Evolutionary conservation across 2,888 invertebrate species (phyloP).

Genomic region (Leucophora obtusa): DNA sequence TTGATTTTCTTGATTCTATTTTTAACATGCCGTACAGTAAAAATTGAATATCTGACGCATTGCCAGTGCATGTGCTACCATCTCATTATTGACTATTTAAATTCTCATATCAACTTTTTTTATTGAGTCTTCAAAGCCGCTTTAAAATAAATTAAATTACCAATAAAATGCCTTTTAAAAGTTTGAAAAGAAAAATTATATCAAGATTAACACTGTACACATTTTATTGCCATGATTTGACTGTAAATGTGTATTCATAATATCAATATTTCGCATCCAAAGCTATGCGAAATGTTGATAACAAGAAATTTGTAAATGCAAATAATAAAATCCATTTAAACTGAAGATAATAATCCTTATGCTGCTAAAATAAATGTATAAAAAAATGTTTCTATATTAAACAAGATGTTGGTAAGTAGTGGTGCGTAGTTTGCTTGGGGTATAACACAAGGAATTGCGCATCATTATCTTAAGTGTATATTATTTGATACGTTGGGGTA

Average conservation of each 20-base stretch:
- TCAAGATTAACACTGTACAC: too few relatives aligned
- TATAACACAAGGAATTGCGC: neutral
- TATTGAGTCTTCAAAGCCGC: too few relatives aligned
- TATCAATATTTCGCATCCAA: neutral
- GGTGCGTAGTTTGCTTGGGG: neutral
- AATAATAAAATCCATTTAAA: neutral
- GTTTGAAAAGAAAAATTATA: too few relatives aligned
- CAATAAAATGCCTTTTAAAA: too few relatives aligned
- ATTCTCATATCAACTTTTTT: too few relatives aligned
- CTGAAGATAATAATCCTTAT: neutral
- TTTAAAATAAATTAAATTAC: too few relatives aligned
- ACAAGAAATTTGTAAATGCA: constrained; percentile 2
- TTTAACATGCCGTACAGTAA: too few relatives aligned
- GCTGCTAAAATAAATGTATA: neutral
- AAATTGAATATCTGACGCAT: too few relatives aligned
- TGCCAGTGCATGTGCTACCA: too few relatives aligned
- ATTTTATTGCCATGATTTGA: neutral
- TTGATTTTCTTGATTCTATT: too few relatives aligned
- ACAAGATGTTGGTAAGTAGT: neutral
- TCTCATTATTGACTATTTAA: too few relatives aligned
- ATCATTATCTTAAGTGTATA: neutral
- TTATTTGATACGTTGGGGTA: neutral
- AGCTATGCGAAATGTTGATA: neutral
- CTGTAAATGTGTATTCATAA: neutral
- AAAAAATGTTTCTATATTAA: neutral